Evolutionary conservation across 2,888 invertebrate species (phyloP).

Genomic region (Drosophila buzzatii): DNA sequence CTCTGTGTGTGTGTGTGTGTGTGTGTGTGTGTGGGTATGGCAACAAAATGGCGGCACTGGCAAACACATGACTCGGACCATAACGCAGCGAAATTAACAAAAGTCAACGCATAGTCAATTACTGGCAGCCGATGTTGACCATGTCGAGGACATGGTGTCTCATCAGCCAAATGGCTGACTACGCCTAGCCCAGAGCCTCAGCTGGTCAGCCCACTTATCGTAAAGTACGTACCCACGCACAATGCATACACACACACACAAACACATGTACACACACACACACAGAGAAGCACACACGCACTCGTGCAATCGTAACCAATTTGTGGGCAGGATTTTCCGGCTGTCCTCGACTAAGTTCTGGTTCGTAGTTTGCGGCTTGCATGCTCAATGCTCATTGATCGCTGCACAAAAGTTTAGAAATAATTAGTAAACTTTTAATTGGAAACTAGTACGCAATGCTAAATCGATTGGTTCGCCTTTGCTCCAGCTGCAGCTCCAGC

Average conservation of each 20-base stretch:
- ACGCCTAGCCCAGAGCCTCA: conserved; percentile 18
- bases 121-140: conserved; percentile 45
- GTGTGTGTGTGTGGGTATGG: conserved; percentile 18
- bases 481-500: background rate
- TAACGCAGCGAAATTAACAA: conserved; percentile 71
- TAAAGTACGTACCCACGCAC: conserved; percentile 32
- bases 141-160: conserved; percentile 44
- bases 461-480: conserved; percentile 65
- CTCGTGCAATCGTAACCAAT: conserved; percentile 45
- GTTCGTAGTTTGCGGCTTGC: conserved; percentile 56
- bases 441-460: conserved; percentile 78
- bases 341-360: conserved; percentile 44
- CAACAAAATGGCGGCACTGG: conserved; percentile 53
- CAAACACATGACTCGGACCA: conserved; percentile 55
- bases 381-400: conserved; percentile 77
- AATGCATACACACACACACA: conserved; percentile 10
- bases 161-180: conserved; percentile 47
- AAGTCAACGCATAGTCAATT: conserved; percentile 70
- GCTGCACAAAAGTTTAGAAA: conserved; percentile 78
- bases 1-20: conserved; percentile 14
- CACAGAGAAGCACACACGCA: conserved; percentile 13
- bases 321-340: conserved; percentile 55
- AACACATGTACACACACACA: conserved; percentile 14
- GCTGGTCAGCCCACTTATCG: conserved; percentile 30
- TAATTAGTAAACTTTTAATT: conserved; percentile 80